Conservation (phyloP, 2,113 vertebrate species). For the Eira barbara region DNA sequence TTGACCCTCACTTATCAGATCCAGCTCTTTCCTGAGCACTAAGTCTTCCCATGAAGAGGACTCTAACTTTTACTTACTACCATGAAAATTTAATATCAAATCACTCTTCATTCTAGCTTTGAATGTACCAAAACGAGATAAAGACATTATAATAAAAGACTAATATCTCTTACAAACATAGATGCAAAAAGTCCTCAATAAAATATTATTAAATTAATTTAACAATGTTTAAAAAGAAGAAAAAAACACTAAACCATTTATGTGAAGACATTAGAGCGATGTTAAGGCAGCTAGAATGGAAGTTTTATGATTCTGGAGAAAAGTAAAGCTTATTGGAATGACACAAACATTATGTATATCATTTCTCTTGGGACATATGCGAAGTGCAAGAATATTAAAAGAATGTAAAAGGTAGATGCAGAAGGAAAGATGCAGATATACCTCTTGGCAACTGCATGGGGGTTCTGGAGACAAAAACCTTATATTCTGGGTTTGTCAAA, state of each 20-base stretch:
- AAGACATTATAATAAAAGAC: not conserved
- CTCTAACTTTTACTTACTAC: not conserved
- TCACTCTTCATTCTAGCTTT: not conserved
- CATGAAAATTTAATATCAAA: not conserved
- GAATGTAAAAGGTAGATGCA: rapidly evolving
- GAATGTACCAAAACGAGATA: not conserved
- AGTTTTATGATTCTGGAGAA: not conserved
- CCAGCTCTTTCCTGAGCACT: not conserved
- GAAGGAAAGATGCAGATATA: not conserved
- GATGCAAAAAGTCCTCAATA: not conserved
- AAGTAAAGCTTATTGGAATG: not conserved
- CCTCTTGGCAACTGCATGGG: not conserved
- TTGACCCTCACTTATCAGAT: not conserved
- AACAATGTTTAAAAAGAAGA: not conserved
- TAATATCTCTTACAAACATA: not conserved
- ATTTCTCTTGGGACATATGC: not conserved
- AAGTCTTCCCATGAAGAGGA: not conserved
- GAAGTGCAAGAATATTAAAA: not conserved
- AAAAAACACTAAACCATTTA: not conserved
- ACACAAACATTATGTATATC: no score
- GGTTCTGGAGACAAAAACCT: not conserved
- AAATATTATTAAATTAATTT: not conserved
- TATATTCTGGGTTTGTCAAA: not conserved
- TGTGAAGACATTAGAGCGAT: not conserved
- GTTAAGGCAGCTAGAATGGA: not conserved